phyloP scores from a whole-genome alignment of 2,797 vertebrate species.

The Oophaga sylvatica region DNA sequence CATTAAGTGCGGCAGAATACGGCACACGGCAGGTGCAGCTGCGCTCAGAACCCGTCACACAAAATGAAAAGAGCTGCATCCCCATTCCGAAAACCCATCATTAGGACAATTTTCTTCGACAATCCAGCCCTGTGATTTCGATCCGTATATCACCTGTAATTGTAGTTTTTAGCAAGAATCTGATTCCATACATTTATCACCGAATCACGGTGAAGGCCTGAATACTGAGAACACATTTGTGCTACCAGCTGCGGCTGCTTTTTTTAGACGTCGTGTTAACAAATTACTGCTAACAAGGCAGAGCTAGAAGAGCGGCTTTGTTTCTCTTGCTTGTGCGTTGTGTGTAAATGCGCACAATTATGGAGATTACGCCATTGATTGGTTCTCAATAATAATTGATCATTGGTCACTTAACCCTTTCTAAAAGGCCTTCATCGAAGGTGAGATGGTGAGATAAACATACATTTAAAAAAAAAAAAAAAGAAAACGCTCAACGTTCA shows the following conservation, averaged over 20 bases:
- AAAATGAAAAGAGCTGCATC: conserved; percentile 89
- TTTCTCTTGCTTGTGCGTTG: conserved; percentile 85
- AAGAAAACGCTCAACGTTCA: conserved; percentile 67
- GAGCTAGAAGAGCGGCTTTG: conserved; percentile 86
- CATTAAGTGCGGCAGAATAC: conserved; percentile 98
- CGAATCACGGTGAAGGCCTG: conserved; percentile 87
- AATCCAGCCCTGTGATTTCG: conserved; percentile 99
- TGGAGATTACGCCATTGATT: conserved; percentile 91
- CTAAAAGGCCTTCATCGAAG: conserved; percentile 71
- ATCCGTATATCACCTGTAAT: conserved; percentile 99
- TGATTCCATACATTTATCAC: conserved; percentile 99
- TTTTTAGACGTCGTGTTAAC: conserved; percentile 91
- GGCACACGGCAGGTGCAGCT: conserved; percentile 98
- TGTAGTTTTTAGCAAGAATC: conserved; percentile 98
- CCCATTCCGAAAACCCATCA: conserved; percentile 94
- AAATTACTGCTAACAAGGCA: conserved; percentile 87
- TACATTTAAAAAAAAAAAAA: conserved; percentile 62
- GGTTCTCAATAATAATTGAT: conserved; percentile 87
- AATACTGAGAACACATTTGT: conserved; percentile 89
- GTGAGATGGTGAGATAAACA: conserved; percentile 79
- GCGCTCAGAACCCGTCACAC: conserved; percentile 87
- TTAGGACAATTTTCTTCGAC: conserved; percentile 99
- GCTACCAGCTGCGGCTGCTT: conserved; percentile 94
- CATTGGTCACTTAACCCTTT: conserved; percentile 83
- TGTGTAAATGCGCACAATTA: conserved; percentile 97